A percentile compares a stretch with the other conserved stretches of the same genome.
Conservation (phyloP, 2,113 vertebrate species). For the Gymnogyps californianus region DNA sequence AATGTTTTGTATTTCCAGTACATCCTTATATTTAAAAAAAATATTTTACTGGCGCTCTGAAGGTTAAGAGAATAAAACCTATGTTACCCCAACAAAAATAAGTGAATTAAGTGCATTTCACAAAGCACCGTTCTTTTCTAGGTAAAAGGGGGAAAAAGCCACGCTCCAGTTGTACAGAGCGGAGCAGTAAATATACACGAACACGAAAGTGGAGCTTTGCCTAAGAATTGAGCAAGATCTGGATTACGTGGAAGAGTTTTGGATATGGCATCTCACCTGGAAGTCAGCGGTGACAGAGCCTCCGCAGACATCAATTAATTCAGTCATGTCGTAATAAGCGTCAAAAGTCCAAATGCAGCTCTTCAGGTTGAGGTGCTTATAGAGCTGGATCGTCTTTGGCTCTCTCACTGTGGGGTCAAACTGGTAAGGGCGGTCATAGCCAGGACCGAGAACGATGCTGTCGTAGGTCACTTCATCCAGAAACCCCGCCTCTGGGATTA, state of each 20-base stretch:
- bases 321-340: slow-evolving; percentile 96
- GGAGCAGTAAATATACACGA: neutral
- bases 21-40: neutral
- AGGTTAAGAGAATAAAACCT: neutral
- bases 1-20: neutral
- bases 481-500: slow-evolving; percentile 86
- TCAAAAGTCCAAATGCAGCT: slow-evolving; percentile 99
- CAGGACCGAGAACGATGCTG: slow-evolving; percentile 84
- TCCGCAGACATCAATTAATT: slow-evolving; percentile 92
- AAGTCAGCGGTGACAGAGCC: slow-evolving; percentile 96
- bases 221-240: neutral
- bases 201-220: neutral
- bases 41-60: neutral
- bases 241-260: rapidly evolving
- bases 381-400: slow-evolving; percentile 88
- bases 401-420: slow-evolving; percentile 87
- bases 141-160: neutral
- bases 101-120: neutral
- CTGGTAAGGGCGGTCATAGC: slow-evolving; percentile 93
- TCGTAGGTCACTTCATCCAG: slow-evolving; percentile 84
- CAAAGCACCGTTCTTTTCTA: neutral
- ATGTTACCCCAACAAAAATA: neutral
- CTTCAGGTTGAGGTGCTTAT: slow-evolving; percentile 96
- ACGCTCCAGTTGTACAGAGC: neutral
- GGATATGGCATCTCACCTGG: slow-evolving; percentile 77